Conservation (phyloP, 2,797 vertebrate genomes). For the Steatocranus sp. region DNA sequence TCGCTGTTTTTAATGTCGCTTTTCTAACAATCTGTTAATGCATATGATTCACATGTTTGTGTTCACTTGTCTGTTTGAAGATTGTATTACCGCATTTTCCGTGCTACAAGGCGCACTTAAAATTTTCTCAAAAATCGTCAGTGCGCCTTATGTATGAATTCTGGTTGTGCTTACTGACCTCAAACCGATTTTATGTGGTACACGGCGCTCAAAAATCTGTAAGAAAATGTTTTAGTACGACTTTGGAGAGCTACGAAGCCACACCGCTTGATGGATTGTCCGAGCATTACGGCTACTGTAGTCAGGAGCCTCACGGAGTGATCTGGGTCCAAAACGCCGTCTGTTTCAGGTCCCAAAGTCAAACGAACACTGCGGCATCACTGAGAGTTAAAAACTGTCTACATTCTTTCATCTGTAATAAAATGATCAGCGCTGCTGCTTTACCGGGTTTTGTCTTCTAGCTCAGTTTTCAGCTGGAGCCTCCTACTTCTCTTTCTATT, state of each 20-base stretch:
- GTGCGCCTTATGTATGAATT: background rate
- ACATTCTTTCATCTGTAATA: background rate
- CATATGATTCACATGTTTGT: background rate
- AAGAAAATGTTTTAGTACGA: background rate
- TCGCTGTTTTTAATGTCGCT: background rate
- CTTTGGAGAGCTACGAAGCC: background rate
- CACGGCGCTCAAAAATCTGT: fast-evolving
- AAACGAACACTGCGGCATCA: background rate
- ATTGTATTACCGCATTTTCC: background rate
- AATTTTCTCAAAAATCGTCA: background rate
- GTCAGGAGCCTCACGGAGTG: background rate
- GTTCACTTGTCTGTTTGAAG: background rate
- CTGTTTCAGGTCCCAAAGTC: fast-evolving
- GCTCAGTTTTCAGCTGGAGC: background rate
- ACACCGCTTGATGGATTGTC: fast-evolving
- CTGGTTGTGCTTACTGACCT: background rate
- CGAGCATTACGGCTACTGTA: fast-evolving
- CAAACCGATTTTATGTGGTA: background rate
- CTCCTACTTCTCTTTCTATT: background rate
- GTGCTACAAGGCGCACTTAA: fast-evolving
- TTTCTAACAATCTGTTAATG: background rate
- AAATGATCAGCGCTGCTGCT: background rate
- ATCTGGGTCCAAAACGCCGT: background rate
- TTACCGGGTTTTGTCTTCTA: background rate
- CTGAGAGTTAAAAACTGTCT: background rate